Base-by-base conservation (phyloP, 2,888 invertebrate genomes). In the Gerris lacustris region DNA sequence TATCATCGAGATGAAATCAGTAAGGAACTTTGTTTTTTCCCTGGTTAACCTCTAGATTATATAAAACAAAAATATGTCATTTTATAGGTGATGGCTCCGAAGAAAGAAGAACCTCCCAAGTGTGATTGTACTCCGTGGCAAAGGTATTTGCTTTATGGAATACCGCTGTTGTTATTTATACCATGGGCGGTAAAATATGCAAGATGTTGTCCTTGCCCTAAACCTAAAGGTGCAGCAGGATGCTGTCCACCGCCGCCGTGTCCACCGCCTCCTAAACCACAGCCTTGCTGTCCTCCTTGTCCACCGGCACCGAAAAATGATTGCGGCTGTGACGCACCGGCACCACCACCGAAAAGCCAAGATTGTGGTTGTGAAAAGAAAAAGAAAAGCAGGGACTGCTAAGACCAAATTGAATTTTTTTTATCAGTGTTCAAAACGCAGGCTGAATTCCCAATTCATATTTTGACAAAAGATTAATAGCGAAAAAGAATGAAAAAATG, bases 121-220 rank as follows among this genome's bases (percentile, higher is more conserved):
- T 17, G 17, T 6, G 55, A 45, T 5, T 73, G 73, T 44, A 68
- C 66, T 11, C 44, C 72, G 15, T 73, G 74, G 74, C 72, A 70
- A 64, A 68, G 69, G 43, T 72, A 72, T 18, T 45, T 69, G n/a
- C 44, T 74, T 17, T 74, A 73, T 68, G 70, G 70, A 15, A 55
- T 74, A 43, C 74, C 74, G 6, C 62, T 70, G 0, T 66, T 72
- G 6, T 18, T 71, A 9, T 72, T 70, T 68, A 17, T 74, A 17
- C 73, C 74, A 9, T 74, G 72, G 73, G 67, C 73, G 15, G 18
- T 72, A n/a, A 68, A 63, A 15, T 67, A 68, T 66, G 44, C 62
- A 31, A 47, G 66, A 43, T 74, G 74, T 31, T 68, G 64, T n/a
- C 55, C 55, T 9, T 55, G 55, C 15, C 55, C 55, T 11, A 55